Conservation (phyloP, 2,888 invertebrate genomes). For the Brachyptera risi region DNA sequence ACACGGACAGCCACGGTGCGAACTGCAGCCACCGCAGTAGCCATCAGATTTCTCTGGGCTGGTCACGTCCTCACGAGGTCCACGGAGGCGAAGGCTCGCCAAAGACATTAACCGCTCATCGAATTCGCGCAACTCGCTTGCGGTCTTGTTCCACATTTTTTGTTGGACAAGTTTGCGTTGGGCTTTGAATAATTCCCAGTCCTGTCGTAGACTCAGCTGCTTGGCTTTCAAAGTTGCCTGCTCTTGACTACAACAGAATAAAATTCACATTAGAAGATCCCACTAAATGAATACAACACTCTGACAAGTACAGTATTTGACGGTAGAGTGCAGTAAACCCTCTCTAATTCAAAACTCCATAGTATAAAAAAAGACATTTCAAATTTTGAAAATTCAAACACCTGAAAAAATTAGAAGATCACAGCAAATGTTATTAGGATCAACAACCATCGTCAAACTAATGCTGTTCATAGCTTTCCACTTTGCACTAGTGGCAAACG, state of each 20-base stretch:
- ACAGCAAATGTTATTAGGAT: too few species aligned
- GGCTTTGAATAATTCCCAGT: conserved; percentile 49
- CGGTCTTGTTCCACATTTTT: conserved; percentile 35
- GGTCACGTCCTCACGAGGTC: neutral
- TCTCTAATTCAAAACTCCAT: too few species aligned
- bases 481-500: too few species aligned
- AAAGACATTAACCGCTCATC: conserved; percentile 36
- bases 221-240: conserved; percentile 46
- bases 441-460: too few species aligned
- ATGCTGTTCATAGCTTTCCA: too few species aligned
- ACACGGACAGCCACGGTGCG: conserved; percentile 35
- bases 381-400: too few species aligned
- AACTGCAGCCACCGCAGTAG: conserved; percentile 32
- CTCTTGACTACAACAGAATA: conserved; percentile 42
- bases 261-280: too few species aligned
- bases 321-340: too few species aligned
- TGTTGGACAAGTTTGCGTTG: conserved; percentile 34
- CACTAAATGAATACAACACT: too few species aligned
- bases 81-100: conserved; percentile 22
- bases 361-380: too few species aligned
- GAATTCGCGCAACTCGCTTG: conserved; percentile 36
- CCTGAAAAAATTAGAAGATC: too few species aligned
- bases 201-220: conserved; percentile 47
- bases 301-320: neutral
- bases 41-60: conserved; percentile 1